Percentiles rank a stretch among this genome's conserved stretches.
Evolutionary conservation across 2,113 vertebrate species (phyloP).

Genomic region (Phocoena phocoena): DNA sequence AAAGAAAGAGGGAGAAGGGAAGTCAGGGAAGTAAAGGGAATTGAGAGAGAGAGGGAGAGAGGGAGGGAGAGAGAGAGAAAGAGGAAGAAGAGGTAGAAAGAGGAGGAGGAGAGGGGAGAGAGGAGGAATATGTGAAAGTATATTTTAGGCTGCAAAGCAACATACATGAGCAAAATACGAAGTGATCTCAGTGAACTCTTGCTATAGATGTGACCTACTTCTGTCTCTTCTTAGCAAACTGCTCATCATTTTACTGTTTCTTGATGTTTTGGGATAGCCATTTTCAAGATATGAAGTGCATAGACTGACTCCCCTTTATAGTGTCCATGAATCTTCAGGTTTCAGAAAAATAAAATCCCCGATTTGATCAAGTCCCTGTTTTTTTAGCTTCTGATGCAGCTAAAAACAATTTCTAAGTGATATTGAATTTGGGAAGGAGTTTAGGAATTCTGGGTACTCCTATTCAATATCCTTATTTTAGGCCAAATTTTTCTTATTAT

Average conservation of each 20-base stretch:
- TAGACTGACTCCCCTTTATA: not conserved
- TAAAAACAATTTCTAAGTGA: not conserved
- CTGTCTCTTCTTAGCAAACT: not conserved
- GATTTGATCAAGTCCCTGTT: not conserved
- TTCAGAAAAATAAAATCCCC: not conserved
- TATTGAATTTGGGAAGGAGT: not conserved
- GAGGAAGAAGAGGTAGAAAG: too few species aligned
- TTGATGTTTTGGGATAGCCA: not conserved
- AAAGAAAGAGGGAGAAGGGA: not conserved
- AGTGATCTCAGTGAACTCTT: not conserved
- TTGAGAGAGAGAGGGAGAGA: fast-evolving
- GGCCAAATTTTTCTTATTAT: not conserved
- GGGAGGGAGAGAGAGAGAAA: not conserved
- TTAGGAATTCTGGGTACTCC: not conserved
- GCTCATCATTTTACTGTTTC: not conserved
- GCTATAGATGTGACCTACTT: not conserved
- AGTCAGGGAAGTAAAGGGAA: not conserved
- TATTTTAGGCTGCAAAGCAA: not conserved
- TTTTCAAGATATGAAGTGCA: not conserved
- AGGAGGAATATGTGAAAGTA: too few species aligned
- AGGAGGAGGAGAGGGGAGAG: not conserved
- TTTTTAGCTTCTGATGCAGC: not conserved
- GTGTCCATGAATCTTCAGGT: not conserved
- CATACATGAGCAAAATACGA: not conserved
- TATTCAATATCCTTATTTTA: not conserved